Conservation (phyloP, 2,113 vertebrate species). For the Anhinga anhinga region DNA sequence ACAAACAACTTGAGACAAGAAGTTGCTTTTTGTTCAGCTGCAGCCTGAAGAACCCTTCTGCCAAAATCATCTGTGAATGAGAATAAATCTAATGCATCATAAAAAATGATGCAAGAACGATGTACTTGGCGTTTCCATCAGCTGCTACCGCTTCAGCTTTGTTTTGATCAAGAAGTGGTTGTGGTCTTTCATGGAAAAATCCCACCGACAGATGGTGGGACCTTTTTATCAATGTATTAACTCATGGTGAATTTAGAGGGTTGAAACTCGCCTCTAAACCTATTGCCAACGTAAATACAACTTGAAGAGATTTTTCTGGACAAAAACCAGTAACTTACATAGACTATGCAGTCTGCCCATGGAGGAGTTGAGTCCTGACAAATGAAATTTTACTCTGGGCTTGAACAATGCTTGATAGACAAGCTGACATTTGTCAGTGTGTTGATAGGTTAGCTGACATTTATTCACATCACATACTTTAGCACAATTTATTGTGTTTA, state of each 20-base stretch:
- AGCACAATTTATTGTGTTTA: constrained; percentile 5
- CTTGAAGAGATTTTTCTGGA: not conserved
- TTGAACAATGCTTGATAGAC: not conserved
- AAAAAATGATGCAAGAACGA: not conserved
- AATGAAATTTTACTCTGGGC: not conserved
- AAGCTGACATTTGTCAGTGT: not conserved
- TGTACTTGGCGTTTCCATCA: not conserved
- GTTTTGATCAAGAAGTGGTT: not conserved
- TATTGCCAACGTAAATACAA: not conserved
- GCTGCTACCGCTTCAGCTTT: not conserved
- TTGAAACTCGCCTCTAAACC: not conserved
- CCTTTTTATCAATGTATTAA: not conserved
- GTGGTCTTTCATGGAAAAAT: not conserved
- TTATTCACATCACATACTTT: not conserved
- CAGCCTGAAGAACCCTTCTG: constrained; percentile 7
- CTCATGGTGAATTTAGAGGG: not conserved
- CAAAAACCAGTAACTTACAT: not conserved
- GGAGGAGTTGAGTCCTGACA: not conserved
- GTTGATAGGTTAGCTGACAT: not conserved
- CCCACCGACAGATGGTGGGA: not conserved
- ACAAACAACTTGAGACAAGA: not conserved
- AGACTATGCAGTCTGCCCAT: not conserved
- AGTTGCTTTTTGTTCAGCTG: constrained; percentile 9
- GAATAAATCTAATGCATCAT: not conserved
- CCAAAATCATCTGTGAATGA: not conserved